Evolutionary conservation across 2,888 invertebrate species (phyloP), one percentile per base, ranked within the genome.

Genomic region (Ennomos quercinarius): DNA sequence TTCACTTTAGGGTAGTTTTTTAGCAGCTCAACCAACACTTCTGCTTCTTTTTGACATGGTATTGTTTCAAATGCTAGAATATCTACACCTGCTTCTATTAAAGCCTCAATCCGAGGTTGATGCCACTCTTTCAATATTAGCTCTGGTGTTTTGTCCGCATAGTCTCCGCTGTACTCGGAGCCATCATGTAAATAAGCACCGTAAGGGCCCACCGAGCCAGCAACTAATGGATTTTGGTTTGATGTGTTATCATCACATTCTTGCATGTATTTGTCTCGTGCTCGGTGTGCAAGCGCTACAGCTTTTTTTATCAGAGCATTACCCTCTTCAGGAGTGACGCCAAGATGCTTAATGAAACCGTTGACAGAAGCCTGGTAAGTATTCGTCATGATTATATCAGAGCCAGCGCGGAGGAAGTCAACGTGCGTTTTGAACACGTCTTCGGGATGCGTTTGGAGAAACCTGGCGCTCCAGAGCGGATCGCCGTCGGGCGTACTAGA

Each of bases 41-140:
- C 94, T 2, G 97, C 98, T 89, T 99, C 99, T 64, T 93, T 93
- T 68, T 93, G 91, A 64, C 97, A 96, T 1, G 99, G 99, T 70
- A 99, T 96, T 0, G 99, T 99, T 84, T 99, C 99, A 69, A 98
- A 91, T 10, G 97, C 98, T 58, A 99, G 84, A n/a, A 98, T 79
- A 86, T 98, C 97, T 0, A 96, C 96, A 2, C 97, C 97, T 8
- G 95, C 95, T 63, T 96, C 94, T 4, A 97, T 76, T 13, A 99
- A 88, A 0, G 96, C 95, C 66, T 94, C 93, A 11, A 98, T 95
- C 37, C 98, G 94, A 0, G 96, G 95, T 48, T 94, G 93, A 86
- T 99, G 99, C 97, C 98, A 98, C 34, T 95, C 94, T 38, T 93
- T 93, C 75, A 98, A 94, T 36, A 93, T 88, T 35, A 95, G 93